Evolutionary conservation across 2,113 vertebrate genomes (phyloP).

Genomic region (Ammospiza caudacuta): DNA sequence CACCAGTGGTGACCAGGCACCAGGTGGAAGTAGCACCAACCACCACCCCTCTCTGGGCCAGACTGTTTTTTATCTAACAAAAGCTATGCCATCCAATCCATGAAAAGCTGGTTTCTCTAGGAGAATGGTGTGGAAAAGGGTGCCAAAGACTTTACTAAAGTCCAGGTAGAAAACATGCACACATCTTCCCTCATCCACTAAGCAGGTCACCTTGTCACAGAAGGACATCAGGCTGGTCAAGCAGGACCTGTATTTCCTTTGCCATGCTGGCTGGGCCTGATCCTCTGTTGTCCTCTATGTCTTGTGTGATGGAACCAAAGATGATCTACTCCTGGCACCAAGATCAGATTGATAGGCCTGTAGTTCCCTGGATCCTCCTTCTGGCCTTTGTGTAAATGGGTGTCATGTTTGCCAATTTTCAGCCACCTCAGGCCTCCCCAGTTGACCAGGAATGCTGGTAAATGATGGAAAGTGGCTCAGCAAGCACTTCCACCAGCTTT

Average conservation of each 20-base stretch:
- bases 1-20: background rate
- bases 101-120: background rate
- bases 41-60: background rate
- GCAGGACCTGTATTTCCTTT: background rate
- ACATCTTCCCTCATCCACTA: background rate
- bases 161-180: background rate
- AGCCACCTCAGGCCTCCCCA: background rate
- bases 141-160: background rate
- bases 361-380: background rate
- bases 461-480: background rate
- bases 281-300: background rate
- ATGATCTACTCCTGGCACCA: background rate
- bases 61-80: background rate
- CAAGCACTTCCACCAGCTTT: background rate
- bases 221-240: background rate
- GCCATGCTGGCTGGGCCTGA: background rate
- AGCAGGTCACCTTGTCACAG: background rate
- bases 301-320: background rate
- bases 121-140: background rate
- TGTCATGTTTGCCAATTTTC: background rate
- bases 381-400: background rate
- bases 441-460: background rate
- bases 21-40: background rate
- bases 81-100: background rate
- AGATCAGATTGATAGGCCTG: background rate